phyloP scores from a whole-genome alignment of 2,888 invertebrate species.

The Epinotia nisella region DNA sequence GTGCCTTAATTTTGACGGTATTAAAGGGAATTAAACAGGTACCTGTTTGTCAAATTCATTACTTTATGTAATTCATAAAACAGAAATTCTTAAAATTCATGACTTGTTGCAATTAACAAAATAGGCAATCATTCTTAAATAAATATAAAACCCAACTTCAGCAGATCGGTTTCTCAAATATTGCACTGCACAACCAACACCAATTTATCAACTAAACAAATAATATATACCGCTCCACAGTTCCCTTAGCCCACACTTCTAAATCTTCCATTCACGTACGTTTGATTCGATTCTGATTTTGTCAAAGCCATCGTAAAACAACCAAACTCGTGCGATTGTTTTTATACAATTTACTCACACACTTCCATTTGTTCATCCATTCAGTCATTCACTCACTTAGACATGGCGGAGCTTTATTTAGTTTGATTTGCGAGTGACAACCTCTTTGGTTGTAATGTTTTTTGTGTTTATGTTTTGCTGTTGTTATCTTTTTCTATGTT shows the following conservation, averaged over 20 bases:
- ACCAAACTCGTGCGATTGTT: slow-evolving; percentile 75
- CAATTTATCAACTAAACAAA: background rate
- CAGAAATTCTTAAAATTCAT: too few relatives aligned
- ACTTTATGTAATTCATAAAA: too few relatives aligned
- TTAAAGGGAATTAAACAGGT: too few relatives aligned
- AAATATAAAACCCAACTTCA: too few relatives aligned
- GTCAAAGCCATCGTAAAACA: slow-evolving; percentile 82
- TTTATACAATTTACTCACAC: slow-evolving; percentile 79
- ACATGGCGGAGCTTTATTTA: slow-evolving; percentile 72
- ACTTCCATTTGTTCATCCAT: slow-evolving; percentile 51
- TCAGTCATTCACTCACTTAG: slow-evolving; percentile 61
- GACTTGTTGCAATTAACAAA: too few relatives aligned
- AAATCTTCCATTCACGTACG: slow-evolving; percentile 79
- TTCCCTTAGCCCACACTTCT: slow-evolving; percentile 55
- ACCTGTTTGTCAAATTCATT: too few relatives aligned
- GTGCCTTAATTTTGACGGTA: too few relatives aligned
- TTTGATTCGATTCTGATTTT: slow-evolving; percentile 80
- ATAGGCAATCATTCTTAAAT: too few relatives aligned
- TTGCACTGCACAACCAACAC: background rate
- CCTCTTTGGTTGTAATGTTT: slow-evolving; percentile 66
- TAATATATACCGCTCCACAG: slow-evolving; percentile 52
- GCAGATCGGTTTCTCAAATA: background rate
- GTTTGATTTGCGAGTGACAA: slow-evolving; percentile 81
- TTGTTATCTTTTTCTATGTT: slow-evolving; percentile 66
- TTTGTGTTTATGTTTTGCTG: slow-evolving; percentile 62